Base-by-base conservation (phyloP, 2,888 invertebrate species). In the Malthinus seriepunctatus region DNA sequence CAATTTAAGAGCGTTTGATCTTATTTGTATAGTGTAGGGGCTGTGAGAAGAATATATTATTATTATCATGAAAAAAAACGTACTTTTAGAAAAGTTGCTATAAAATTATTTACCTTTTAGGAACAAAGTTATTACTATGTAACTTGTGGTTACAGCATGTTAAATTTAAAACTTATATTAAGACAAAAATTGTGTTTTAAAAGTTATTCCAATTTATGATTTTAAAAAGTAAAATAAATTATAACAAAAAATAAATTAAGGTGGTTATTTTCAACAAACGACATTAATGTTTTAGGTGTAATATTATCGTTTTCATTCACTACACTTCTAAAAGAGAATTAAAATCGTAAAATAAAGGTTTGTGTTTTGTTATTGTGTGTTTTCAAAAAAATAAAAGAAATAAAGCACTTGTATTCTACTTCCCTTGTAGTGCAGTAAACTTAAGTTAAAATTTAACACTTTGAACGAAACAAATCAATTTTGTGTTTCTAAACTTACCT, bases 231-330 rank as follows among this genome's bases (percentile, higher is more conserved):
- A 31, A 31, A 10, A 45, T 23, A 45, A 15, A 45, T 45, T 31
- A 23, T 45, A 45, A 45, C n/a, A 45, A 11, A 45, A 32, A 9
- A 35, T 35, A n/a, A 35, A 35, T 7, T n/a, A 35, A 35, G 9
- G 9, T 35, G n/a, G 10, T 9, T 51, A 32, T 9, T 51, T 56
- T 56, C 39, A 48, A 57, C 49, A 48, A 42, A 51, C 44, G 32
- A 48, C 32, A 38, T 44, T 44, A 32, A 47, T 60, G 37, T 67
- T 66, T 69, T 69, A 70, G 70, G 70, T 68, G 64, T 67, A 67
- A 60, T 63, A 58, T 64, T 62, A 64, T 64, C 60, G 67, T 70
- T 65, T 64, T 67, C 60, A 68, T 70, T 62, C 69, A 68, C 63
- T 70, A 70, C 67, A 65, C 67, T 65, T 69, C 70, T 64, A 70